Evolutionary conservation across 2,888 invertebrate species (phyloP), one percentile per base, ranked within the genome.

Genomic region (Pasiphila rectangulata): DNA sequence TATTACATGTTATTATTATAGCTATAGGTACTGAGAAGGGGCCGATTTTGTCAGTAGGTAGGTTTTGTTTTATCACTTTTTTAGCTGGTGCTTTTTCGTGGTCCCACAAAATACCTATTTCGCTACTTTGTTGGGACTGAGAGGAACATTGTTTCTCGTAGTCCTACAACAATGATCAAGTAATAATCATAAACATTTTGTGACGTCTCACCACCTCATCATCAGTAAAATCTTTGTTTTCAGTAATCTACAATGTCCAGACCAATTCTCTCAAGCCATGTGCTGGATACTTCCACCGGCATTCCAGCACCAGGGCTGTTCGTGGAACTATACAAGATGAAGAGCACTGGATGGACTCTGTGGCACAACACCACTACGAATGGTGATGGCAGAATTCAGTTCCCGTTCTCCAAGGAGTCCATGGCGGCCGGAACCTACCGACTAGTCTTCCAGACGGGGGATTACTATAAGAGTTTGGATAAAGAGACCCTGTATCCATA

Each of bases 401-500:
- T 92, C 57, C 91, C 95, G 6, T 80, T 93, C 6, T 86, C 91
- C 1, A 77, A 78, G 42, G 84, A 89, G 0, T 90, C 91, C 9
- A 92, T 94, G 75, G 82, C 90, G 0, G 83, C 86, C 4, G 95
- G 94, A 2, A 90, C 92, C 15, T 95, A 95, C 68, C 95, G 94
- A 68, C 74, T 96, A 24, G 91, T 92, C 65, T 95, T 94, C 63
- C 93, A 94, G 68, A 92, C 94, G 0, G 92, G 91, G 35, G 90
- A 92, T 52, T 95, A 95, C 72, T 95, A 93, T 61, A 90, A 90
- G 37, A 67, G 82, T 15, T 78, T 81, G 36, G 88, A 90, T 47
- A 89, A 90, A 48, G 90, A 92, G 39, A 92, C 93, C 0, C 86
- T 95, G 54, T 96, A 94, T 76, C 95, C 95, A 0, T 93, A 92